Base-by-base conservation (phyloP, 1,140 invertebrate species). In the Heliconius eleuchia region DNA sequence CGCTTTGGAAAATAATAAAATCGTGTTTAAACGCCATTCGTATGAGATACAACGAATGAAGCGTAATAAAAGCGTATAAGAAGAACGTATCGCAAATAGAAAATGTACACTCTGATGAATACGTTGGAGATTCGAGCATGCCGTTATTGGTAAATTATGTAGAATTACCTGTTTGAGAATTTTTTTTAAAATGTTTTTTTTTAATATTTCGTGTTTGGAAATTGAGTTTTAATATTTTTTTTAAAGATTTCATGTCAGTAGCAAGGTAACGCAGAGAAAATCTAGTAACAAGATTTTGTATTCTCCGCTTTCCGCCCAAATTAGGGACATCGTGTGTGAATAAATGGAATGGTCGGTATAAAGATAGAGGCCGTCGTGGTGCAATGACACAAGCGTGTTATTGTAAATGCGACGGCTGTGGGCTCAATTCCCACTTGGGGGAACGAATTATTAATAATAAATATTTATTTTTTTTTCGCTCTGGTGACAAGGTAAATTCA, bases 21-120 rank as follows among this genome's bases (percentile, higher is more conserved):
- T 91, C 89, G 83, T 88, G 85, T 91, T 92, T 93, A 93, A 91
- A 88, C 89, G 87, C 88, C 80, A 93, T 93, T 93, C 89, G 91
- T 93, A 93, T 93, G 91, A 89, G 85, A 86, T 88, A 91, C 88
- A 85, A 87, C 90, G 89, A 91, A 91, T 89, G 90, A 89, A 84
- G 83, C 87, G 86, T 87, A 91, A 93, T 93, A 93, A 93, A 92
- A 80, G 42, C 87, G 90, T 91, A 89, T 93, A 91, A 93, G 88
- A 87, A 89, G 42, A 46, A 16, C 85, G 88, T 89, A 92, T 89
- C 87, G 87, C 87, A 87, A 89, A 91, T 90, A 89, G 78, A 72
- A 80, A 77, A 80, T 77, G 73, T 77, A 70, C 76, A 76, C 74
- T 73, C 72, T 55, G 57, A 77, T 66, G 76, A 76, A 77, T 70